These are phyloP conservation scores for Piscicola geometra DNA, from an alignment of 2,888 invertebrate species.

Conservation along the genomic window DNA sequence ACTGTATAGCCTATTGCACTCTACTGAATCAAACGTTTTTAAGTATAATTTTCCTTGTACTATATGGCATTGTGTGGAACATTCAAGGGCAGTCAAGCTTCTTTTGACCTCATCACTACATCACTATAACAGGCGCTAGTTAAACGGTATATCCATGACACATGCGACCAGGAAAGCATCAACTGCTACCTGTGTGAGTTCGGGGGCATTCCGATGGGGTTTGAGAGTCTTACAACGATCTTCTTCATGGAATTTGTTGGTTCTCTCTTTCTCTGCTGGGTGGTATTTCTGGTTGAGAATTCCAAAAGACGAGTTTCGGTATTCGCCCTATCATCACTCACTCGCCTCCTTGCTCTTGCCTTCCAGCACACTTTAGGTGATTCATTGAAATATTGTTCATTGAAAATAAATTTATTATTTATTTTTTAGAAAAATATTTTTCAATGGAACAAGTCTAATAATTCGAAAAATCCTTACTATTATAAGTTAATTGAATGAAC, in stretches of 20 bases:
- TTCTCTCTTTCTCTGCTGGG: background rate
- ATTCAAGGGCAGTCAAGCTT: too few relatives aligned
- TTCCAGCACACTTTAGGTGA: background rate
- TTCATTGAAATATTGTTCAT: background rate
- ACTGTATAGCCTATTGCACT: too few relatives aligned
- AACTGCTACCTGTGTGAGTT: conserved; percentile 8
- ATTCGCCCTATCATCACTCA: background rate
- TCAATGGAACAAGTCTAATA: background rate
- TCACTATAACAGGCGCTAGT: background rate
- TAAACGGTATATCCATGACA: background rate
- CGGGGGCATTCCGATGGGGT: background rate
- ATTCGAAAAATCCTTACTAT: too few relatives aligned
- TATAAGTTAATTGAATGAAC: too few relatives aligned
- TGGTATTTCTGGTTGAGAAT: conserved; percentile 3
- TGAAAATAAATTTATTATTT: background rate
- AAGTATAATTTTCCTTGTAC: too few relatives aligned
- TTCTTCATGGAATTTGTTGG: background rate
- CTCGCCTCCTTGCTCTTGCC: background rate
- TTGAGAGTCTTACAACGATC: background rate
- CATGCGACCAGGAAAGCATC: conserved; percentile 2
- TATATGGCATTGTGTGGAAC: too few relatives aligned
- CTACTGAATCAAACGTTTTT: too few relatives aligned
- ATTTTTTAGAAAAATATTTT: background rate
- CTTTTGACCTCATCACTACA: too few relatives aligned
- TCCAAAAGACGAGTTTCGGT: background rate